Evolutionary conservation across 1,140 invertebrate genomes (phyloP), one percentile per base, ranked within the genome.

Genomic region (Ectropis grisescens): DNA sequence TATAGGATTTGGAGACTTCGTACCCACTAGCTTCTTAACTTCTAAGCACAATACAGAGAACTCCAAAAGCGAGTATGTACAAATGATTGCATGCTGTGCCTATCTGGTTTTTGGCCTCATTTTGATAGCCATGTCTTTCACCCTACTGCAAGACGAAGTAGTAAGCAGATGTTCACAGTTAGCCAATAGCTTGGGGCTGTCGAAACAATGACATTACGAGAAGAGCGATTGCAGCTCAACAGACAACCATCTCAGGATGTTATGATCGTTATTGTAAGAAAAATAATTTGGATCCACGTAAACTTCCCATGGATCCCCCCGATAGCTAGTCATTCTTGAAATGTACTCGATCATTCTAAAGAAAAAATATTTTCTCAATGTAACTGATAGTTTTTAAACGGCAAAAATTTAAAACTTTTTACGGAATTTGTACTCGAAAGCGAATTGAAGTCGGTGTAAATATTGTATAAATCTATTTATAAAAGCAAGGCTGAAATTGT

Each of bases 61-160:
- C 11, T 85, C 86, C 1, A 85, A 84, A 48, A 86, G 82, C 29
- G 85, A 86, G 51, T 86, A 89, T 38, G 46, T 89, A 13, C 92
- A 94, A 67, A 83, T 95, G 40, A 88, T 95, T 14, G 89, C 91
- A 7, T 94, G 92, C 69, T 94, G 93, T 62, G 82, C 93, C 1
- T 97, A 96, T 69, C 70, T 97, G 19, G 85, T 97, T 19, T 85
- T 97, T 44, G 95, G 95, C 12, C 85, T 97, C 14, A 91, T 95
- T 8, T 79, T 97, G 15, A 90, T 97, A 47, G 94, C 95, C 1
- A 97, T 96, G 93, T 93, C 93, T 33, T 97, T 96, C 60, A 95
- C 92, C 68, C 84, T 97, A 15, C 89, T 97, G 38, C 94, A 97
- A 74, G 93, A 96, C 42, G 93, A 97, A 70, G 89, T 97, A 1